Conservation (phyloP, 2,113 vertebrate genomes). For the Leucopsar rothschildi region DNA sequence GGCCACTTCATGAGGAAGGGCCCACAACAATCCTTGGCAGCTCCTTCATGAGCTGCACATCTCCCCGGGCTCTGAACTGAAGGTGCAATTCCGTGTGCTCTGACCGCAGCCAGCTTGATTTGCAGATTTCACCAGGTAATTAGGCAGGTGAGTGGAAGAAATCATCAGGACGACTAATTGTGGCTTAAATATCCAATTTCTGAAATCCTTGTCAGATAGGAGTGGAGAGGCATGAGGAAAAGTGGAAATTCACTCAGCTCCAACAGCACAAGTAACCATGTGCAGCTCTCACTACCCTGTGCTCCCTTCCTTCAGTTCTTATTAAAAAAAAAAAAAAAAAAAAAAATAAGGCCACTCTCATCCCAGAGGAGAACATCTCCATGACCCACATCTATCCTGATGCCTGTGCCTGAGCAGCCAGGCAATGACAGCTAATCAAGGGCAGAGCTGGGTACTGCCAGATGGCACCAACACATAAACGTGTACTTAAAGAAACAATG, state of each 20-base stretch:
- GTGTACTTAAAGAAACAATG: not conserved
- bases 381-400: not conserved
- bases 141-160: not conserved
- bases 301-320: not conserved
- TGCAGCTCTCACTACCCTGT: not conserved
- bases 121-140: not conserved
- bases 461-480: not conserved
- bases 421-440: not conserved
- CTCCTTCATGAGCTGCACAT: not conserved
- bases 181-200: not conserved
- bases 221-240: rapidly evolving
- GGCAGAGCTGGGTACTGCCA: not conserved
- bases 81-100: not conserved
- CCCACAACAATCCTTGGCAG: not conserved
- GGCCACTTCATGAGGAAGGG: not conserved
- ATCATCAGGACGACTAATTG: not conserved
- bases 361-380: not conserved
- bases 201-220: not conserved
- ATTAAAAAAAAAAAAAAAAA: not conserved
- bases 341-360: not conserved
- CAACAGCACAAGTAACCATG: not conserved
- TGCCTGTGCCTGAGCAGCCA: not conserved
- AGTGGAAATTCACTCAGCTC: not conserved
- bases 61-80: not conserved
- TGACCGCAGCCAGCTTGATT: not conserved